A percentile compares a stretch with the other conserved stretches of the same genome.
Conservation (phyloP, 2,113 vertebrate genomes). For the Gymnarchus niloticus region DNA sequence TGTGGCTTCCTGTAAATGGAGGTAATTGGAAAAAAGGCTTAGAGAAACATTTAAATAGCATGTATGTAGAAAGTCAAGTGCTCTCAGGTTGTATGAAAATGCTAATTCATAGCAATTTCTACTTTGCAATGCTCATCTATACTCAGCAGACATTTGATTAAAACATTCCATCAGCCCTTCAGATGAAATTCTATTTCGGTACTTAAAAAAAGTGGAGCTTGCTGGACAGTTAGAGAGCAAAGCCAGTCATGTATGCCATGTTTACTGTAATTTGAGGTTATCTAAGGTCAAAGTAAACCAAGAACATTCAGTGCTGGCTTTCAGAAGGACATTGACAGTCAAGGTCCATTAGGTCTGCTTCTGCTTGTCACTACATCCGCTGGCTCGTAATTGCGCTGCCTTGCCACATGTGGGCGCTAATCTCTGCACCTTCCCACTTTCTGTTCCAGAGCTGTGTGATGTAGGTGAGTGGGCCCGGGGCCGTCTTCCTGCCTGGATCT, state of each 20-base stretch:
- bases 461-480: slow-evolving; percentile 64
- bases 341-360: neutral
- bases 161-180: neutral
- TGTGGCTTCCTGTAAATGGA: neutral
- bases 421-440: slow-evolving; percentile 57
- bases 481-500: slow-evolving; percentile 27
- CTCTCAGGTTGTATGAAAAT: too few species aligned
- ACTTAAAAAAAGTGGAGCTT: neutral
- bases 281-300: neutral
- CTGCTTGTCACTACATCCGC: neutral
- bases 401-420: slow-evolving; percentile 36
- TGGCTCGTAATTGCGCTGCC: slow-evolving; percentile 22
- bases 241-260: neutral
- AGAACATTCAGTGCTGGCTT: neutral
- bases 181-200: neutral
- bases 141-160: neutral
- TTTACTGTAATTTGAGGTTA: neutral
- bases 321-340: neutral
- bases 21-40: neutral
- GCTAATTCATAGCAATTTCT: neutral
- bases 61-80: too few species aligned
- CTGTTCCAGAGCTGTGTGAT: slow-evolving; percentile 72
- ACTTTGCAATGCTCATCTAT: neutral
- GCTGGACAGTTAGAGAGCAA: neutral
- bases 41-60: too few species aligned